Evolutionary conservation across 2,888 invertebrate genomes (phyloP).

Genomic region (Druceiella hillmani): DNA sequence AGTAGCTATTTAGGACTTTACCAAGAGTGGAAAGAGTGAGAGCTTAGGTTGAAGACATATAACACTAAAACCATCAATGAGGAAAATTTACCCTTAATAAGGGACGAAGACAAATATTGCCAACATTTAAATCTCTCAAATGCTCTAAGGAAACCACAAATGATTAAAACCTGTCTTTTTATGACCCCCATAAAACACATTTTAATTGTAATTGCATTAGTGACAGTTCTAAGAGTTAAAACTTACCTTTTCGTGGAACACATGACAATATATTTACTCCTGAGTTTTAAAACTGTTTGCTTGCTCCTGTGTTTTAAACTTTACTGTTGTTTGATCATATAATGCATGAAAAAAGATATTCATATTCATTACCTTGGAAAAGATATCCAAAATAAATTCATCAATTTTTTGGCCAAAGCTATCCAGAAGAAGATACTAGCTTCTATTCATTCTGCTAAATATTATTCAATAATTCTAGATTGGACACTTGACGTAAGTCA

Average conservation of each 20-base stretch:
- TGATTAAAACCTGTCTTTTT: too few species aligned
- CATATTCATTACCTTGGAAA: slow-evolving; percentile 12
- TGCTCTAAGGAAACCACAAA: too few species aligned
- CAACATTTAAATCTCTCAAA: too few species aligned
- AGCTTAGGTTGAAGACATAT: slow-evolving; percentile 11
- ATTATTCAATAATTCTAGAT: slow-evolving; percentile 11
- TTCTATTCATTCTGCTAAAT: slow-evolving; percentile 7
- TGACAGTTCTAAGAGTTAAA: slow-evolving; percentile 9
- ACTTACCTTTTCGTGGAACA: slow-evolving; percentile 14
- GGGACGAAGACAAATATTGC: slow-evolving; percentile 11
- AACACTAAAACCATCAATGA: slow-evolving; percentile 16
- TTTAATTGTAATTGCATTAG: slow-evolving; percentile 12
- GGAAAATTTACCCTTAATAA: slow-evolving; percentile 13
- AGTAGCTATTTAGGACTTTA: slow-evolving; percentile 12
- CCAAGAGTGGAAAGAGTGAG: slow-evolving; percentile 17
- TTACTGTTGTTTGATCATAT: slow-evolving; percentile 13
- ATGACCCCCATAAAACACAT: too few species aligned
- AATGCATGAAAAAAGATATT: slow-evolving; percentile 12
- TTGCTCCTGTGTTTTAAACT: slow-evolving; percentile 9
- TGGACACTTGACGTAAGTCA: slow-evolving; percentile 8
- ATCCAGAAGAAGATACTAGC: slow-evolving; percentile 8
- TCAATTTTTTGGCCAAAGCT: slow-evolving; percentile 9
- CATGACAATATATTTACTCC: slow-evolving; percentile 9
- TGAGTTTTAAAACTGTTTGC: slow-evolving; percentile 13
- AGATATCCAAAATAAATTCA: slow-evolving; percentile 17